Conservation (phyloP, 2,113 vertebrate species). For the Takifugu flavidus region DNA sequence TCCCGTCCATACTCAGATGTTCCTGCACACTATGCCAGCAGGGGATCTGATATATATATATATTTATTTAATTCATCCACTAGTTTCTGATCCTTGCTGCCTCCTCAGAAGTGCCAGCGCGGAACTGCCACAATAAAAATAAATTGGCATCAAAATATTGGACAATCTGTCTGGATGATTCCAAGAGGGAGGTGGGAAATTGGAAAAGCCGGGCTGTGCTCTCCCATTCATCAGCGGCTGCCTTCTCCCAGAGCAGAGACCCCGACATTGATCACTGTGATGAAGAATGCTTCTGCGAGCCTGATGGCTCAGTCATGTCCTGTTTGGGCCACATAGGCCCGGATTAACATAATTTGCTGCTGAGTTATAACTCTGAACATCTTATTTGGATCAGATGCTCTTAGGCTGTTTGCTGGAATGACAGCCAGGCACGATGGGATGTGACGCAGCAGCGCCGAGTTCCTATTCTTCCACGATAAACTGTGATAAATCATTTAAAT, state of each 20-base stretch:
- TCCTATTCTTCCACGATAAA: constrained; percentile 9
- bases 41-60: background rate
- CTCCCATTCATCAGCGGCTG: constrained; percentile 36
- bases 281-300: constrained; percentile 37
- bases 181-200: constrained; percentile 29
- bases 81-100: background rate
- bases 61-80: background rate
- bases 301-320: constrained; percentile 45
- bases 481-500: constrained; percentile 5
- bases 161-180: constrained; percentile 37
- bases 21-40: too few species aligned
- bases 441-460: background rate
- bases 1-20: too few species aligned
- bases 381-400: constrained; percentile 37
- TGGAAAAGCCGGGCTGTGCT: constrained; percentile 14
- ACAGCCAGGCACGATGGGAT: constrained; percentile 29
- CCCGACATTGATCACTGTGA: constrained; percentile 49
- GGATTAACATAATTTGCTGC: constrained; percentile 42
- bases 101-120: constrained; percentile 1
- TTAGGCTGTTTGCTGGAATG: constrained; percentile 44
- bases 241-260: constrained; percentile 28
- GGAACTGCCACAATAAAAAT: constrained; percentile 24
- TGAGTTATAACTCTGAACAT: constrained; percentile 29
- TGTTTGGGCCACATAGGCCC: constrained; percentile 26
- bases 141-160: constrained; percentile 27